phyloP scores from a whole-genome alignment of 2,113 vertebrate genomes.

The Brachypteracias leptosomus region DNA sequence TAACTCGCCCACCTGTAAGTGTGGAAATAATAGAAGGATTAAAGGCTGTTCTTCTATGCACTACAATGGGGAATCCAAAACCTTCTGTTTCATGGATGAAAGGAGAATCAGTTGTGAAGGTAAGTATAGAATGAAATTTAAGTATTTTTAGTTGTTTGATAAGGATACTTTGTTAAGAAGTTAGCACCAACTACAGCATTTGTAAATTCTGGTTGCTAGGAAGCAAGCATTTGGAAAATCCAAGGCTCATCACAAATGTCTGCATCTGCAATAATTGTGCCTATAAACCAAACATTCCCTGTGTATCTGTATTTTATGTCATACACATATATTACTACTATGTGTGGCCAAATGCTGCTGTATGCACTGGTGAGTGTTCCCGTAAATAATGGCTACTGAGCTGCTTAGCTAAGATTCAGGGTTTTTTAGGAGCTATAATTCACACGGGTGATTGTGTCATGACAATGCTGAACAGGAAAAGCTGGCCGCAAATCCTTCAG shows the following conservation, averaged over 20 bases:
- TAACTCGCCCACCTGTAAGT: slow-evolving; percentile 90
- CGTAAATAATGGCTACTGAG: not conserved
- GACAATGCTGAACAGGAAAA: not conserved
- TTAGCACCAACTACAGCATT: not conserved
- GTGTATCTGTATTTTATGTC: not conserved
- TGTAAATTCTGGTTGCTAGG: not conserved
- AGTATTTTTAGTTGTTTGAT: not conserved
- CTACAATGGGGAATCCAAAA: slow-evolving; percentile 93
- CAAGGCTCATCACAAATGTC: not conserved
- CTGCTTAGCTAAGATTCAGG: not conserved
- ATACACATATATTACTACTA: not conserved
- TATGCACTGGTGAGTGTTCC: not conserved
- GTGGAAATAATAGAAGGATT: slow-evolving; percentile 89
- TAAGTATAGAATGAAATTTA: slow-evolving; percentile 57
- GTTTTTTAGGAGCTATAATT: not conserved
- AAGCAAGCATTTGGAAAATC: not conserved
- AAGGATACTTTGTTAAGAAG: not conserved
- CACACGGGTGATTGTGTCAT: not conserved
- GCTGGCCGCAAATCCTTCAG: not conserved
- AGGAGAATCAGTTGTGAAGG: slow-evolving; percentile 87
- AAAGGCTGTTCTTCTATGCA: slow-evolving; percentile 93
- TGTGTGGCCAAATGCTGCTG: not conserved
- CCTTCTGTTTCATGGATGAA: slow-evolving; percentile 95
- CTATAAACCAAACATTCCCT: not conserved
- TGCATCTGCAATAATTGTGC: not conserved